Evolutionary conservation across 1,140 invertebrate species (phyloP).

Genomic region (Caenorhabditis elegans): DNA sequence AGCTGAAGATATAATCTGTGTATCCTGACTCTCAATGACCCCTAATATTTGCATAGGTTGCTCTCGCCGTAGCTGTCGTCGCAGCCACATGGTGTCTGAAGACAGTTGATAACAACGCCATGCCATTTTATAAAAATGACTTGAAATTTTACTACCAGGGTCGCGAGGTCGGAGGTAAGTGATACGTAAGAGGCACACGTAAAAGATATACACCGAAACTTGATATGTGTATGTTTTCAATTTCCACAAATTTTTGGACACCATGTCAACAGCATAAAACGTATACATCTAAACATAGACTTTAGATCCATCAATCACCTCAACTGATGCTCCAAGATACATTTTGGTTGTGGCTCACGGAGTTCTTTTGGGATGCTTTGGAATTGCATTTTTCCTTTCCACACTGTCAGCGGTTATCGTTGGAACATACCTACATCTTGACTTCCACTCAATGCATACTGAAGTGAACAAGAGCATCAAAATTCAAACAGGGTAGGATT

Average conservation of each 20-base stretch:
- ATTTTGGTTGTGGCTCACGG: slow-evolving; percentile 60
- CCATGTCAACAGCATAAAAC: too few relatives aligned
- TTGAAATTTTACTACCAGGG: slow-evolving; percentile 52
- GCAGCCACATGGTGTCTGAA: slow-evolving; percentile 64
- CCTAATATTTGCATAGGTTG: slow-evolving; percentile 46
- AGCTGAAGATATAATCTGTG: not conserved
- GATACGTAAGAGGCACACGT: not conserved
- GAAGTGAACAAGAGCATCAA: slow-evolving; percentile 26
- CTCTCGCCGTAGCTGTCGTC: slow-evolving; percentile 60
- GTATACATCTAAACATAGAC: not conserved
- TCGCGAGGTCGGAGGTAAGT: slow-evolving; percentile 35
- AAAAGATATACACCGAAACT: not conserved
- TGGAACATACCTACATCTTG: slow-evolving; percentile 52
- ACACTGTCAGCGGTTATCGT: slow-evolving; percentile 54
- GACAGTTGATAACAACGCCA: slow-evolving; percentile 61
- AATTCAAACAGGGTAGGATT: slow-evolving; percentile 39
- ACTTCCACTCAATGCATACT: slow-evolving; percentile 44
- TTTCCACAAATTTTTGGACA: slow-evolving; percentile 2
- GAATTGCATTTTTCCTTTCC: slow-evolving; percentile 55
- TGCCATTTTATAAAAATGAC: slow-evolving; percentile 63
- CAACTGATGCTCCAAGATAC: slow-evolving; percentile 50
- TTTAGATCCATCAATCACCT: slow-evolving; percentile 46
- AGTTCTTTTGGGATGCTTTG: slow-evolving; percentile 53
- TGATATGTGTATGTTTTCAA: not conserved
- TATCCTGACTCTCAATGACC: not conserved